Base-by-base conservation (phyloP, 1,140 invertebrate genomes). In the Drosophila ohnishii region DNA sequence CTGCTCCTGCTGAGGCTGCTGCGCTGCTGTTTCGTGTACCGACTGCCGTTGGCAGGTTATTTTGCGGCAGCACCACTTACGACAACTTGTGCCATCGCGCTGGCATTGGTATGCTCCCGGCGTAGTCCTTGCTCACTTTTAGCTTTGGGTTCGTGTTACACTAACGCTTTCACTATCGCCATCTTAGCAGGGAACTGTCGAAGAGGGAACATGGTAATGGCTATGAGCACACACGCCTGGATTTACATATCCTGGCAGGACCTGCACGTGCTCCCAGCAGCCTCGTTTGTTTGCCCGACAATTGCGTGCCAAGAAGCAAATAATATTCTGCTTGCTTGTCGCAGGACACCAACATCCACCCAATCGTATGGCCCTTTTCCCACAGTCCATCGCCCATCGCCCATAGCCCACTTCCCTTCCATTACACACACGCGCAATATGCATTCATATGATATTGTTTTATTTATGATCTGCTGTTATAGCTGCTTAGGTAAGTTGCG, bases 361-460 rank as follows among this genome's bases (percentile, higher is more conserved):
- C 59, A 44, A 11, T 28, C n/a, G 19, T 32, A 19, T n/a, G 13
- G 10, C 42, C 63, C 6, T 16, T 22, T 32, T 39, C 25, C 34
- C 34, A 32, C 44, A 47, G 8, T 8, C 47, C 14, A 28, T 48
- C 8, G 25, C 32, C 30, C 34, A 30, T 32, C n/a, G 22, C 35
- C 25, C 30, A 22, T 16, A 30, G 30, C 39, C 39, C 50, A 22
- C 64, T 62, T 25, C 65, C 39, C 28, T 39, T 32, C 35, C 30
- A 39, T 34, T 35, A 25, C 30, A 22, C 44, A 60, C 28, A 30
- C 66, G 44, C 42, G 48, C 44, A 53, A 61, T 62, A 75, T 87
- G 83, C 73, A 78, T 77, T 87, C 78, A 88, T 87, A 62, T 58
- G 66, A 87, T 87, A 86, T 88, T 88, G 84, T 87, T 83, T 88